Percentiles rank a stretch among this genome's conserved stretches.
Conservation (phyloP, 1,140 invertebrate genomes). For the Saxidomus purpurata region DNA sequence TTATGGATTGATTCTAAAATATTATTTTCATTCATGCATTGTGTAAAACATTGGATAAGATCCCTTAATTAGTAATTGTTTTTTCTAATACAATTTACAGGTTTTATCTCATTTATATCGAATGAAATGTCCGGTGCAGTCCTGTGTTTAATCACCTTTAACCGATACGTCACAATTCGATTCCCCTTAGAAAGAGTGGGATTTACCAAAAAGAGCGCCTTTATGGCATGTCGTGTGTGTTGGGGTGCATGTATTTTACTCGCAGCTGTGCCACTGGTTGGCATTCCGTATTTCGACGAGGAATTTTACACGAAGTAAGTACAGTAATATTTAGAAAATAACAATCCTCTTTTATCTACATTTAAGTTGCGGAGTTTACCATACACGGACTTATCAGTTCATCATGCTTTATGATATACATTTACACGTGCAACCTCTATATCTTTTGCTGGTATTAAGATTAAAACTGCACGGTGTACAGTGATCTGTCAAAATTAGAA, state of each 20-base stretch:
- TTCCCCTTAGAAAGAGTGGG: slow-evolving; percentile 74
- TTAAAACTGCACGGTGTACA: too few relatives aligned
- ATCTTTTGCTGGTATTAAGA: too few relatives aligned
- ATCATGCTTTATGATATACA: too few relatives aligned
- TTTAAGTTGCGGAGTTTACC: too few relatives aligned
- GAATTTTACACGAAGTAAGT: slow-evolving; percentile 45
- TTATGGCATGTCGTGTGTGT: slow-evolving; percentile 13
- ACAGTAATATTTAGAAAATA: background rate
- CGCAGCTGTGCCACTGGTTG: slow-evolving; percentile 67
- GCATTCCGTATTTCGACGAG: slow-evolving; percentile 47
- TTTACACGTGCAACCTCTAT: too few relatives aligned
- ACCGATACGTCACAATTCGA: slow-evolving; percentile 75
- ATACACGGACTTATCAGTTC: too few relatives aligned
- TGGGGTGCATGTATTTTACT: slow-evolving; percentile 70
- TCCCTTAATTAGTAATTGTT: too few relatives aligned
- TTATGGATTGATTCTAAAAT: too few relatives aligned
- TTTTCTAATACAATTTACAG: too few relatives aligned
- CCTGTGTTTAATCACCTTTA: slow-evolving; percentile 78
- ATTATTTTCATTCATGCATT: too few relatives aligned
- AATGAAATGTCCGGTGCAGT: slow-evolving; percentile 73
- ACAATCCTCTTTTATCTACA: background rate
- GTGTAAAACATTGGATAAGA: too few relatives aligned
- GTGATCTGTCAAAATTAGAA: too few relatives aligned
- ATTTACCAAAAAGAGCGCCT: slow-evolving; percentile 54
- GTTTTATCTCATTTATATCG: slow-evolving; percentile 75